A percentile compares a stretch with the other conserved stretches of the same genome.
These are phyloP conservation scores for Leptinotarsa haldemani DNA, from an alignment of 2,888 invertebrate genomes.

Conservation along the genomic window DNA sequence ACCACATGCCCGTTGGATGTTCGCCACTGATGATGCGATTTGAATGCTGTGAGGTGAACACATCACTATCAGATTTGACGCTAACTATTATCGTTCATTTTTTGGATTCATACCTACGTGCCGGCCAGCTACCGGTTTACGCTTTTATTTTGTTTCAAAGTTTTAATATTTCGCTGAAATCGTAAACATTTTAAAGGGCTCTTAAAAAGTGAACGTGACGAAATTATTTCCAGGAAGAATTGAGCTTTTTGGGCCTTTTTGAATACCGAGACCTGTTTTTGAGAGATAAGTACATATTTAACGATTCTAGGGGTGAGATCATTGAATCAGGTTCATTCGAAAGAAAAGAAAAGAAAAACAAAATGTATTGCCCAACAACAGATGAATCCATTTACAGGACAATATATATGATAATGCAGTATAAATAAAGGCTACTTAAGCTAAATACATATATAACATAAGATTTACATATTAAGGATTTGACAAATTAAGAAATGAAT, in stretches of 20 bases:
- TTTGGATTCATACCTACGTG: constrained; percentile 17
- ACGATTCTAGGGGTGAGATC: too few species aligned
- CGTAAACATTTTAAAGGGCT: background rate
- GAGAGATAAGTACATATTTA: too few species aligned
- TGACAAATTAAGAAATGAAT: too few species aligned
- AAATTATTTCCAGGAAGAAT: background rate
- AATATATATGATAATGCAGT: too few species aligned
- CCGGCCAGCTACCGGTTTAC: constrained; percentile 23
- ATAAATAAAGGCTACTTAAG: too few species aligned
- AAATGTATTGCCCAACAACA: too few species aligned
- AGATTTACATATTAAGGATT: too few species aligned
- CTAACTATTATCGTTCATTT: constrained; percentile 37
- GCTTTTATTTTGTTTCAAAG: constrained; percentile 18
- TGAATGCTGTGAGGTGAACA: constrained; percentile 29
- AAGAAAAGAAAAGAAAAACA: too few species aligned
- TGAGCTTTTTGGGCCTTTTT: background rate
- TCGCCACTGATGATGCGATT: constrained; percentile 23
- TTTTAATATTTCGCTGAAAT: constrained; percentile 14
- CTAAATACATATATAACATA: too few species aligned
- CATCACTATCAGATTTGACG: constrained; percentile 36
- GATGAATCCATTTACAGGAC: too few species aligned
- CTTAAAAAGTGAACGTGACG: background rate
- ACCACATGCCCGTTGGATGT: background rate
- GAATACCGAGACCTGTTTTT: constrained; percentile 14
- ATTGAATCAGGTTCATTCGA: too few species aligned